Conservation (phyloP, 2,888 invertebrate genomes). For the Atrina japonica region DNA sequence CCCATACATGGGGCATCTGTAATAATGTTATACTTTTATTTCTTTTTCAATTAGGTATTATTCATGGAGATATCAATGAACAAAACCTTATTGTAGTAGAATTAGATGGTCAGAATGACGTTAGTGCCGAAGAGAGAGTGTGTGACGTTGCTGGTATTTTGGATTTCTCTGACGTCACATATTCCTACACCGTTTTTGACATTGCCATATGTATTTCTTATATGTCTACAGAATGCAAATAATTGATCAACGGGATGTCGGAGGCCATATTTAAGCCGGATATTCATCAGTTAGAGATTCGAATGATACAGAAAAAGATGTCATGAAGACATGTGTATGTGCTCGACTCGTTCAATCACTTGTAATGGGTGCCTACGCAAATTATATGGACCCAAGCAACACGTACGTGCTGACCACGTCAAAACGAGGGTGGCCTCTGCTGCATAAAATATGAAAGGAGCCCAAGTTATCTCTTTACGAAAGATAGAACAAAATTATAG, state of each 20-base stretch:
- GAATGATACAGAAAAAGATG: conserved; percentile 84
- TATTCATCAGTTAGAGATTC: conserved; percentile 86
- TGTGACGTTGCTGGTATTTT: conserved; percentile 87
- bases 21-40: not conserved
- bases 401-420: conserved; percentile 87
- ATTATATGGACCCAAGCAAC: conserved; percentile 88
- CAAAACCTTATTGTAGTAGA: conserved; percentile 88
- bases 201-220: conserved; percentile 91
- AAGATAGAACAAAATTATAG: conserved; percentile 46
- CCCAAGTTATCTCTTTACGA: conserved; percentile 36
- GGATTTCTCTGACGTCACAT: conserved; percentile 92
- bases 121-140: conserved; percentile 72
- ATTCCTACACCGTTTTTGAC: conserved; percentile 89
- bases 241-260: conserved; percentile 77
- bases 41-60: conserved; percentile 81
- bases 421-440: conserved; percentile 70
- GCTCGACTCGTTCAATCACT: conserved; percentile 91
- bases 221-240: conserved; percentile 87
- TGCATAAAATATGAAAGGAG: conserved; percentile 63
- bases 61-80: conserved; percentile 96
- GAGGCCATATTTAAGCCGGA: conserved; percentile 87
- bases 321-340: conserved; percentile 88
- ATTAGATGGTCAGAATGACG: conserved; percentile 74
- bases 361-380: conserved; percentile 89
- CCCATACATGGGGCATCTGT: not conserved